These are phyloP conservation scores for Paralvinella palmiformis DNA, from an alignment of 1,140 invertebrate species.

Conservation along the genomic window DNA sequence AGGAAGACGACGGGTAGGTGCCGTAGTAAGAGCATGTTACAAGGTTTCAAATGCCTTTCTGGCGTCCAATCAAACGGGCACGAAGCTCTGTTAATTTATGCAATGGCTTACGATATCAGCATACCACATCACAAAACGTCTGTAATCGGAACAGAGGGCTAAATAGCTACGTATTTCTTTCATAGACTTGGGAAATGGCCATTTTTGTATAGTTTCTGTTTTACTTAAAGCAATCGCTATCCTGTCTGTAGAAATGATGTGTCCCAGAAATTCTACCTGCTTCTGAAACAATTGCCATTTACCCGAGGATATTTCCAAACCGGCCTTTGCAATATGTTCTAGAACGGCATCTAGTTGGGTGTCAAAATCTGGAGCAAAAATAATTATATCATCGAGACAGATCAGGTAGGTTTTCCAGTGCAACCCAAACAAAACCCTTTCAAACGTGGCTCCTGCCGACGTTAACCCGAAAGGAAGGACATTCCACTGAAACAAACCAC, in stretches of 20 bases:
- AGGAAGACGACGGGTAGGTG: not conserved
- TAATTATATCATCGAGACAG: constrained; percentile 31
- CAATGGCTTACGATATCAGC: constrained; percentile 14
- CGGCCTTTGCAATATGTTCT: constrained; percentile 20
- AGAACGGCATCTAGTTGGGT: constrained; percentile 18
- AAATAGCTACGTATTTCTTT: constrained; percentile 41
- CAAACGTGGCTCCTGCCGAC: constrained; percentile 30
- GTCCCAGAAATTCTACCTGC: constrained; percentile 22
- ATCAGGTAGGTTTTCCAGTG: constrained; percentile 19
- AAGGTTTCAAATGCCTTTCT: constrained; percentile 20
- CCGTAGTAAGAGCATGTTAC: not conserved
- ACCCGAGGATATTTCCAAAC: constrained; percentile 16
- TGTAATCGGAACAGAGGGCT: constrained; percentile 48
- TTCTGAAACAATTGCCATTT: constrained; percentile 23
- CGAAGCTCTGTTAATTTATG: constrained; percentile 4
- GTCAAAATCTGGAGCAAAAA: too few species aligned
- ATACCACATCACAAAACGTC: constrained; percentile 37
- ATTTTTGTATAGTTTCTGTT: constrained; percentile 40
- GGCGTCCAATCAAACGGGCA: too few species aligned
- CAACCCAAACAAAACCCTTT: constrained; percentile 25
- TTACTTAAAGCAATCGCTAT: constrained; percentile 32
- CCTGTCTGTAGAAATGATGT: constrained; percentile 19
- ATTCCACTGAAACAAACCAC: constrained; percentile 23
- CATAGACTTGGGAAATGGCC: constrained; percentile 35
- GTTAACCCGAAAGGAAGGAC: constrained; percentile 31